Base-by-base conservation (phyloP, 2,888 invertebrate genomes). In the Agrotis exclamationis region DNA sequence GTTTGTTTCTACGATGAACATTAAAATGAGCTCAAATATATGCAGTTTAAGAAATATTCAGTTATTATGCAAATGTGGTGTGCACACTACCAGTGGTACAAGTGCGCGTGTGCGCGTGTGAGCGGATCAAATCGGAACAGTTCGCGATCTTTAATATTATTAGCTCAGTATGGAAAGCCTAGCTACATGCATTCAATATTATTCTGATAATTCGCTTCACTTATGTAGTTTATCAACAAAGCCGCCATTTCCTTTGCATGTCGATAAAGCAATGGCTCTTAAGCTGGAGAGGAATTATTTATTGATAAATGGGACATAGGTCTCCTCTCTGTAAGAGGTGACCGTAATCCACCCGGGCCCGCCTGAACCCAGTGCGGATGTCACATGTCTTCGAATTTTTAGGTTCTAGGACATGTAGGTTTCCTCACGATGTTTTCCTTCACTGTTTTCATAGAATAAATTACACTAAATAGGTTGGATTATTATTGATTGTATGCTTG, bases 51-150 rank as follows among this genome's bases (percentile, higher is more conserved):
- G 39, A 63, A 74, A 74, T 54, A 63, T 18, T 54, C 39, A 22
- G 22, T 71, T 44, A 28, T 48, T 44, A 50, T 64, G 71, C 44
- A 75, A 56, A 71, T 44, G 24, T 5, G 18, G 48, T 20, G 51
- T 24, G 47, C 74, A n/a, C 48, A 58, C 50, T 68, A 33, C 39
- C 9, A 11, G 39, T 39, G 39, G 11, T 11, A 39, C 39, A 39
- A 39, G 39, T 39, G 53, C 20, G 3, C 7, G n/a, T n/a, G 60
- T 50, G 60, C 22, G 60, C 70, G 33, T 9, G 74, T 56, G n/a
- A 28, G 48, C 64, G 63, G n/a, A 56, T 22, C 71, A 16, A 56
- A 74, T 71, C 54, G 54, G 24, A 74, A 53, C 39, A 18, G 53
- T 18, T 53, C 48, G 71, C 47, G 28, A 33, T 48, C 53, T 28